phyloP scores from a whole-genome alignment of 1,140 invertebrate species.

The Planococcus citri region DNA sequence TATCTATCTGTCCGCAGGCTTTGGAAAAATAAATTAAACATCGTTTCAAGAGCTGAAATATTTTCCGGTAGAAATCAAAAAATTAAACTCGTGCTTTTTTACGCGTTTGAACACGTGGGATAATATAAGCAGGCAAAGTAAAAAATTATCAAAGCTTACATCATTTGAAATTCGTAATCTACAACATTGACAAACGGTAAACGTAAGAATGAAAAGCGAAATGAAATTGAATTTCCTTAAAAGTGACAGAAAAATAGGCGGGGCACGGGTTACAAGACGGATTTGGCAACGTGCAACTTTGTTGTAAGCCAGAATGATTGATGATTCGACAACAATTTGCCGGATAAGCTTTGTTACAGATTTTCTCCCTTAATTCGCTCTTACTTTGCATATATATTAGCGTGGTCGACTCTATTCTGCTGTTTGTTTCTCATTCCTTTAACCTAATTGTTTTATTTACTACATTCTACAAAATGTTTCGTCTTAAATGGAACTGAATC shows the following conservation, averaged over 20 bases:
- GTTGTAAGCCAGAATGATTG: slow-evolving; percentile 17
- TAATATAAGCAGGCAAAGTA: neutral
- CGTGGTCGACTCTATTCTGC: neutral
- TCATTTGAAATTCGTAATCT: slow-evolving; percentile 7
- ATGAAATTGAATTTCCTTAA: slow-evolving; percentile 20
- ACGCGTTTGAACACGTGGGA: neutral
- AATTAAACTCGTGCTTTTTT: neutral
- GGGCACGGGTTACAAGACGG: slow-evolving; percentile 12
- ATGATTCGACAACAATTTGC: slow-evolving; percentile 20
- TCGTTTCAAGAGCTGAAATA: no score
- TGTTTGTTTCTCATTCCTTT: neutral
- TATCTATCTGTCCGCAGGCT: no score
- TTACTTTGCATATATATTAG: slow-evolving; percentile 20
- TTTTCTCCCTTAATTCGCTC: slow-evolving; percentile 20
- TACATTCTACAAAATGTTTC: slow-evolving; percentile 9
- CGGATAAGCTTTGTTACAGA: slow-evolving; percentile 20
- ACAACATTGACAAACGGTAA: slow-evolving; percentile 17
- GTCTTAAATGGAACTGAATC: neutral
- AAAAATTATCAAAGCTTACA: slow-evolving; percentile 11
- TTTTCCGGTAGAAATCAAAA: no score
- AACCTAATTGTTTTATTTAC: slow-evolving; percentile 20
- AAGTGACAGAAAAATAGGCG: slow-evolving; percentile 14
- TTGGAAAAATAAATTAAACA: no score
- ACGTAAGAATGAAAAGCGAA: slow-evolving; percentile 16
- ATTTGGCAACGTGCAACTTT: slow-evolving; percentile 11